Evolutionary conservation across 2,888 invertebrate genomes (phyloP).

Genomic region (Vannuccia rotundouncinata): DNA sequence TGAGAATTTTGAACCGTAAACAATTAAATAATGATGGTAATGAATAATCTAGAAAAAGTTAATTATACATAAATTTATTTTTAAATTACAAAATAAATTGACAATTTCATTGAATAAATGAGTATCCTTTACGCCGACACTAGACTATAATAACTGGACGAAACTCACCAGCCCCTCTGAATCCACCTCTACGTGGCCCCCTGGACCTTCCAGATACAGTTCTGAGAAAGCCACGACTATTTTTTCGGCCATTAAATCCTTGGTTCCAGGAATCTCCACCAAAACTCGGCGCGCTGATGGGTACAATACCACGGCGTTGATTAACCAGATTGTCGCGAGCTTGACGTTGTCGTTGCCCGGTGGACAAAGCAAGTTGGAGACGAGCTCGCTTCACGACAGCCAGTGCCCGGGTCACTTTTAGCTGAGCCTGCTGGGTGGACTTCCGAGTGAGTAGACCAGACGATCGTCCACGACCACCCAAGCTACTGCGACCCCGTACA

Average conservation of each 20-base stretch:
- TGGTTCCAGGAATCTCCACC: background rate
- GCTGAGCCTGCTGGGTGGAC: background rate
- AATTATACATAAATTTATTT: too few relatives aligned
- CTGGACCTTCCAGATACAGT: background rate
- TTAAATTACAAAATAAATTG: too few relatives aligned
- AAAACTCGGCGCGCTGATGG: background rate
- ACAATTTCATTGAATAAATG: too few relatives aligned
- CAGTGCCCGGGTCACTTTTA: background rate
- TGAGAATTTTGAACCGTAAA: too few relatives aligned
- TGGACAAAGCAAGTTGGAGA: background rate
- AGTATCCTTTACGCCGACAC: too few relatives aligned
- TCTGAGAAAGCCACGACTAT: background rate
- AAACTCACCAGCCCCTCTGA: conserved; percentile 7
- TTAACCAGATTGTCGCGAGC: conserved; percentile 1
- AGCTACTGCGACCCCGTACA: too few relatives aligned
- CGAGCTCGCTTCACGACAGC: background rate
- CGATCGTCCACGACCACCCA: too few relatives aligned
- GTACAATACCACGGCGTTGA: background rate
- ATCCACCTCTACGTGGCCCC: background rate
- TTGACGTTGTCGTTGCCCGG: background rate
- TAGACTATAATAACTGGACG: background rate
- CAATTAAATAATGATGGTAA: too few relatives aligned
- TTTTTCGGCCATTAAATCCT: background rate
- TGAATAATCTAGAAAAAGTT: too few relatives aligned
- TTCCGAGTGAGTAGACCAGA: too few relatives aligned